Conservation (phyloP, 2,113 vertebrate species). For the Aptenodytes patagonicus region DNA sequence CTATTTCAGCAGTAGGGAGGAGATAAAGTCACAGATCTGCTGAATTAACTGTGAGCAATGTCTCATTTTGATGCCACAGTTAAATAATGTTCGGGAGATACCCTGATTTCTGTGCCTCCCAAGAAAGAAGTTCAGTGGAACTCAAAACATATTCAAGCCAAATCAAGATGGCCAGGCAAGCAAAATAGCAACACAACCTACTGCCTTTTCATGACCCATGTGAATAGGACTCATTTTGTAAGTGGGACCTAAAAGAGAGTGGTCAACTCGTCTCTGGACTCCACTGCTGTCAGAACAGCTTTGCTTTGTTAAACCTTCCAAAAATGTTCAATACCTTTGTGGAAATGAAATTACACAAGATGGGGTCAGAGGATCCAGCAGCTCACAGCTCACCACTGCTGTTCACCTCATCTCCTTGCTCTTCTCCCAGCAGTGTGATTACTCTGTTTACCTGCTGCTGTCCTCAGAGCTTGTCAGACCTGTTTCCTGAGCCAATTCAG, state of each 20-base stretch:
- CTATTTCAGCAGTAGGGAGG: neutral
- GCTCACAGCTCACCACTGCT: neutral
- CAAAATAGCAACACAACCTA: neutral
- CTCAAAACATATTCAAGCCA: neutral
- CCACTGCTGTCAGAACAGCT: neutral
- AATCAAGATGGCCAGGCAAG: neutral
- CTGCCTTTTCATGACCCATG: neutral
- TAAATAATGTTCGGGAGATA: neutral
- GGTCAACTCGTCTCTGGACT: neutral
- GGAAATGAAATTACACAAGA: neutral
- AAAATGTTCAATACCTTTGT: neutral
- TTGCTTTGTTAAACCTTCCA: neutral
- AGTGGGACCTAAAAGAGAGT: neutral
- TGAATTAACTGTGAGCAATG: neutral
- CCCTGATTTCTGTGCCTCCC: neutral
- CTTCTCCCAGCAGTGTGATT: neutral
- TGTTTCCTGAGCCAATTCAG: neutral
- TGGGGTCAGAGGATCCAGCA: neutral
- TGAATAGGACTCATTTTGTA: neutral
- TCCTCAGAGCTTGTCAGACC: neutral
- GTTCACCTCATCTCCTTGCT: neutral
- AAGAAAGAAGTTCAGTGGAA: neutral
- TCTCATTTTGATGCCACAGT: conserved; percentile 1
- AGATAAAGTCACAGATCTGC: neutral
- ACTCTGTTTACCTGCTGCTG: neutral